A percentile compares a stretch with the other conserved stretches of the same genome.
These are phyloP conservation scores for Mionectes olivaceus DNA, from an alignment of 2,797 vertebrate species.

Conservation along the genomic window DNA sequence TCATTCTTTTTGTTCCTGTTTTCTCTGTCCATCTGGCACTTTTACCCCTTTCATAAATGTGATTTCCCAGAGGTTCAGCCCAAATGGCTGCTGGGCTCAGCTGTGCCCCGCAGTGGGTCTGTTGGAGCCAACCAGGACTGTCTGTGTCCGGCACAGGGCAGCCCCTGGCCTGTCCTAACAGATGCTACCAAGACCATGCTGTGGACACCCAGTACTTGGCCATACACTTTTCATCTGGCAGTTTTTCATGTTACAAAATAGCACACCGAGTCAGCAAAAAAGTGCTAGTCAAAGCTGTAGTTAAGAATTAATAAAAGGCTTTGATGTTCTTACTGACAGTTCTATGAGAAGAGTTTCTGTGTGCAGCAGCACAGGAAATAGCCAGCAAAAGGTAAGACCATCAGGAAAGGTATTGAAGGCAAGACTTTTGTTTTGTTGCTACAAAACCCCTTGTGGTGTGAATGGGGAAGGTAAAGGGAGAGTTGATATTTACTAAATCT, in stretches of 20 bases:
- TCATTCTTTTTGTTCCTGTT: not conserved
- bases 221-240: not conserved
- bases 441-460: not conserved
- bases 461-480: not conserved
- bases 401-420: not conserved
- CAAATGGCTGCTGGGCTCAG: not conserved
- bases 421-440: not conserved
- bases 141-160: fast-evolving
- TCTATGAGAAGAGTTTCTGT: not conserved
- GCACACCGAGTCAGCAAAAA: not conserved
- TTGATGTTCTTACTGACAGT: not conserved
- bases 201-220: not conserved
- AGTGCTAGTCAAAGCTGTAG: not conserved
- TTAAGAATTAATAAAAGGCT: not conserved
- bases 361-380: not conserved
- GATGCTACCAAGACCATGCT: not conserved
- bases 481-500: not conserved
- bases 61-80: not conserved
- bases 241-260: not conserved
- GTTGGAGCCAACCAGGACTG: not conserved
- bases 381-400: not conserved
- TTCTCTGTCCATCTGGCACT: not conserved
- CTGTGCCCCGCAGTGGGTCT: not conserved
- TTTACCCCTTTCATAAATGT: not conserved
- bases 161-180: not conserved